Evolutionary conservation across 2,797 vertebrate species (phyloP).

Genomic region (Lutjanus campechanus): DNA sequence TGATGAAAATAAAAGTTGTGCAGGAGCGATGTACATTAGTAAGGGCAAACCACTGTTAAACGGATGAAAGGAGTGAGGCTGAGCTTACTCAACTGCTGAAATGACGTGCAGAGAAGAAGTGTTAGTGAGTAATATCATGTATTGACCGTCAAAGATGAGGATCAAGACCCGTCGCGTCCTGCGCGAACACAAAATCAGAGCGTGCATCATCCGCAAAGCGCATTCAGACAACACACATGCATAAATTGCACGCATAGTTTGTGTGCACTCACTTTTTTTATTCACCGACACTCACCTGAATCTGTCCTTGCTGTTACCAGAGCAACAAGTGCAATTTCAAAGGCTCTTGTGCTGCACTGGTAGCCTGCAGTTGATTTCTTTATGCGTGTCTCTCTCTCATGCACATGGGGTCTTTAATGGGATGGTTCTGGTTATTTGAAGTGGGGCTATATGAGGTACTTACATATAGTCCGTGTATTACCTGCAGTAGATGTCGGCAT

Average conservation of each 20-base stretch:
- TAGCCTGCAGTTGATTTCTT: slow-evolving; percentile 59
- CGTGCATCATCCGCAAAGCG: not conserved
- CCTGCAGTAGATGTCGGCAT: no score
- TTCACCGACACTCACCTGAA: slow-evolving; percentile 49
- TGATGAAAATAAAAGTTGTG: slow-evolving; percentile 46
- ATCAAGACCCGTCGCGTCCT: slow-evolving; percentile 49
- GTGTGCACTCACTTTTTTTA: not conserved
- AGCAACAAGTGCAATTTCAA: slow-evolving; percentile 81
- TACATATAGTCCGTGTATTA: no score
- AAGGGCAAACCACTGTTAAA: slow-evolving; percentile 35
- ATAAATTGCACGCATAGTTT: slow-evolving; percentile 8
- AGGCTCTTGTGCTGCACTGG: slow-evolving; percentile 61
- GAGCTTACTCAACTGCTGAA: slow-evolving; percentile 23
- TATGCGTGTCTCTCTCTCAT: slow-evolving; percentile 21
- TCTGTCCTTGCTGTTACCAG: slow-evolving; percentile 77
- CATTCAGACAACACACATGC: not conserved
- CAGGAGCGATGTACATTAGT: slow-evolving; percentile 34
- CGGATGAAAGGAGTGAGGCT: slow-evolving; percentile 35
- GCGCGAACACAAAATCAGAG: slow-evolving; percentile 14
- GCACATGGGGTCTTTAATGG: not conserved
- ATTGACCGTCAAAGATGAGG: slow-evolving; percentile 10
- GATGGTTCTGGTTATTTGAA: no score
- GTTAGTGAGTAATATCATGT: not conserved
- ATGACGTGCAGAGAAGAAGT: slow-evolving; percentile 29
- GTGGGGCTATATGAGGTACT: no score